Evolutionary conservation across 1,140 invertebrate species (phyloP), one percentile per base, ranked within the genome.

Genomic region (Panulirus ornatus): DNA sequence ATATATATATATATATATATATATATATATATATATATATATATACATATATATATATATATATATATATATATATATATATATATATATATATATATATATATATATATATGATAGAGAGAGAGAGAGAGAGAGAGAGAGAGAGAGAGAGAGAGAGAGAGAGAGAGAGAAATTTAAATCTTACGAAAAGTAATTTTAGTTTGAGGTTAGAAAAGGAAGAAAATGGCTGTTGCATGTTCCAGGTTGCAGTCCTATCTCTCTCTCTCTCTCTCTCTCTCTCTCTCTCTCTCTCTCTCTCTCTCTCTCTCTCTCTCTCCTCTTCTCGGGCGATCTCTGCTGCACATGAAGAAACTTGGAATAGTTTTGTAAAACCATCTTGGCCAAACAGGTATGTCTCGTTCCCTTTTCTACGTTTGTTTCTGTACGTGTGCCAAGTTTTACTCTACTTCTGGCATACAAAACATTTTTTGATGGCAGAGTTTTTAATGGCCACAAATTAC

Each of bases 231-330:
- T 73, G 27, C 27, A 73, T 22, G 16, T 14, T 78, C 38, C 2
- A 30, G 19, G 16, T 19, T 3, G 22, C 11, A 47, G 0, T 42
- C n/a, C 22, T 5, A n/a, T 51, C 40, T 51, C 76, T 51, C 42
- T 47, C 22, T n/a, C 76, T 44, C 38, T 47, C 76, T 51, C 76
- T n/a, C 38, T 51, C 76, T 34, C 76, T 22, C 76, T n/a, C 75
- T 42, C 22, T 40, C 82, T 70, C 40, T 16, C 38, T n/a, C 58
- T 40, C 11, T 44, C 16, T 47, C 38, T 30, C 44, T n/a, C 2
- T 36, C n/a, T 22, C 66, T 19, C 34, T 30, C 44, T 1, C 22
- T 71, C n/a, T 44, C n/a, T 40, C 38, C 16, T 54, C 51, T 38
- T 38, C 36, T 73, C 9, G 19, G n/a, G 16, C 36, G 6, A 27